These are phyloP conservation scores for Glossophaga mutica DNA, from an alignment of 2,797 vertebrate species.

Conservation along the genomic window DNA sequence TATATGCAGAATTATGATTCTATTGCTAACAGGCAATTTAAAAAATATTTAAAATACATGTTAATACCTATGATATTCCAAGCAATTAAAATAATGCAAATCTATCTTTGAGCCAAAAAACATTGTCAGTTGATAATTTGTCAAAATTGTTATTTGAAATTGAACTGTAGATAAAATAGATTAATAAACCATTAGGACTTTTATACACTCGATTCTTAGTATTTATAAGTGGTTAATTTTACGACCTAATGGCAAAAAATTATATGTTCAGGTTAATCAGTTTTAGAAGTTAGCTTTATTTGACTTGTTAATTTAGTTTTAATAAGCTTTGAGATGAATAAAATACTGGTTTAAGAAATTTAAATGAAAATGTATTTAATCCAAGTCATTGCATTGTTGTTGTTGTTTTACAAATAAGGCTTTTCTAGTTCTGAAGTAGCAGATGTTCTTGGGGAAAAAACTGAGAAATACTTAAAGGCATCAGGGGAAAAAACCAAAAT, in stretches of 20 bases:
- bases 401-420: neutral
- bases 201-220: conserved; percentile 9
- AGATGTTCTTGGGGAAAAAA: neutral
- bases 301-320: neutral
- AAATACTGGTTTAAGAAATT: conserved; percentile 2
- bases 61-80: conserved; percentile 14
- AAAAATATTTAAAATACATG: conserved; percentile 26
- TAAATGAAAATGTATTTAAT: conserved; percentile 4
- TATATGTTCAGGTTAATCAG: neutral
- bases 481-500: neutral
- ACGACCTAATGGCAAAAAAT: conserved; percentile 35
- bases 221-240: conserved; percentile 41
- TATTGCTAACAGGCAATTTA: neutral
- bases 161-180: neutral
- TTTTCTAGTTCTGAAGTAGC: neutral
- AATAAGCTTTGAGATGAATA: neutral
- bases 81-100: conserved; percentile 44
- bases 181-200: conserved; percentile 14
- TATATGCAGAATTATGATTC: conserved; percentile 46
- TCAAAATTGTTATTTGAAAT: conserved; percentile 50
- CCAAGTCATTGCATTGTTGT: neutral
- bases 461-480: neutral
- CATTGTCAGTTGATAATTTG: conserved; percentile 46
- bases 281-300: neutral
- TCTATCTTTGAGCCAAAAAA: conserved; percentile 32